phyloP scores from a whole-genome alignment of 2,113 vertebrate species.

The Pycnonotus jocosus region DNA sequence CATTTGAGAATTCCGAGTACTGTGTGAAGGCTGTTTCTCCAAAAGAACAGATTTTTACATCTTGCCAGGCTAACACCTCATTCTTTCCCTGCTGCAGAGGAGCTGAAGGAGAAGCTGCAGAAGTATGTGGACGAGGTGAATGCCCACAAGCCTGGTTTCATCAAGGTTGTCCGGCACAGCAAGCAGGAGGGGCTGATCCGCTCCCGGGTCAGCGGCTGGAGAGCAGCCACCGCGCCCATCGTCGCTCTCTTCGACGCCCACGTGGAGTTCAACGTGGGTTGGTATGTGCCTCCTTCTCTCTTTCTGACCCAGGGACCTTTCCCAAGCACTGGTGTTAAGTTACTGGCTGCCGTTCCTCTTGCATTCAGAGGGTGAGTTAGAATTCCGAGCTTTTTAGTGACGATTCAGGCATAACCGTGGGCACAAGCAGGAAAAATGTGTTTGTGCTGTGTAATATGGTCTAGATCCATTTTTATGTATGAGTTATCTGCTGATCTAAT shows the following conservation, averaged over 20 bases:
- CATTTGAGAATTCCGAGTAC: neutral
- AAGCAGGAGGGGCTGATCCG: slow-evolving; percentile 96
- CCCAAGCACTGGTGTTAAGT: neutral
- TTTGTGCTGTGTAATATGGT: neutral
- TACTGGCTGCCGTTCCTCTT: neutral
- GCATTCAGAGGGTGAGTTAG: neutral
- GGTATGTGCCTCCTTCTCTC: slow-evolving; percentile 73
- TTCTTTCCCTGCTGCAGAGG: slow-evolving; percentile 72
- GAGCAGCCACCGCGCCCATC: slow-evolving; percentile 86
- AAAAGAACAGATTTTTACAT: neutral
- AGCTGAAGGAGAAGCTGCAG: slow-evolving; percentile 89
- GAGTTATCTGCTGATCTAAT: neutral
- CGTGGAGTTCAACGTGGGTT: slow-evolving; percentile 92
- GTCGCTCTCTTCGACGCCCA: slow-evolving; percentile 97
- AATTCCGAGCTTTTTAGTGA: neutral
- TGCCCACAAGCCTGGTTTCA: slow-evolving; percentile 82
- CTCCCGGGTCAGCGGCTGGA: slow-evolving; percentile 94
- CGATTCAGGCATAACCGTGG: neutral
- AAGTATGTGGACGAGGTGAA: slow-evolving; percentile 90
- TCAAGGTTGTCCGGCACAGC: slow-evolving; percentile 89
- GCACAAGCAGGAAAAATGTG: neutral
- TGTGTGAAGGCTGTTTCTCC: neutral
- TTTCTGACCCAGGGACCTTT: neutral
- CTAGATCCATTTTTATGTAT: neutral
- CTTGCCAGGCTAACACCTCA: neutral